Conservation (phyloP, 2,113 vertebrate species). For the Nothoprocta pentlandii region DNA sequence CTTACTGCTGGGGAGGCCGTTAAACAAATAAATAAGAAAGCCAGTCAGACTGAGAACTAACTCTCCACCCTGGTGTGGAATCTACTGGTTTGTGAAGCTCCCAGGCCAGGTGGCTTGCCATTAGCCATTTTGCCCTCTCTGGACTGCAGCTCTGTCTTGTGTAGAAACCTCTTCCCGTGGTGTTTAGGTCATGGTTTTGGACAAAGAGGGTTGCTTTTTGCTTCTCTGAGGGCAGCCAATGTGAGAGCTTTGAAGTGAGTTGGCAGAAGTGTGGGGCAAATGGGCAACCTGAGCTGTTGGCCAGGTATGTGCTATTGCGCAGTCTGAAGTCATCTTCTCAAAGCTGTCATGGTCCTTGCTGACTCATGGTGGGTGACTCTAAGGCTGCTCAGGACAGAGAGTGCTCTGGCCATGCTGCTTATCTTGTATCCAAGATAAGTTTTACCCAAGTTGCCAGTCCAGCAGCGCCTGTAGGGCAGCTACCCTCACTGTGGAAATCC, state of each 20-base stretch:
- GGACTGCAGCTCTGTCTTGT: neutral
- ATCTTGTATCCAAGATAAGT: neutral
- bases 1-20: neutral
- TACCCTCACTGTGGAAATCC: neutral
- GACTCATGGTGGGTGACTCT: neutral
- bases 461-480: neutral
- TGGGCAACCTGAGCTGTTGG: neutral
- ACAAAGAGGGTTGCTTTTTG: neutral
- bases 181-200: neutral
- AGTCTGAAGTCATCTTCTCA: neutral
- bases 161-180: neutral
- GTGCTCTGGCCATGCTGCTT: neutral
- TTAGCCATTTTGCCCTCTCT: neutral
- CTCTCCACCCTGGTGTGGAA: conserved; percentile 38
- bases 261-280: neutral
- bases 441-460: neutral
- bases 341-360: accelerated
- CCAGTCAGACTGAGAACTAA: conserved; percentile 13
- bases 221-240: neutral
- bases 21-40: conserved; percentile 49
- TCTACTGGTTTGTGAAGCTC: conserved; percentile 26
- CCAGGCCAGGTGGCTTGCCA: neutral
- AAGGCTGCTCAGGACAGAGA: neutral
- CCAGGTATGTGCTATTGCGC: neutral
- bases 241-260: neutral